Conservation (phyloP, 2,888 invertebrate genomes). For the Macrophya alboannulata region DNA sequence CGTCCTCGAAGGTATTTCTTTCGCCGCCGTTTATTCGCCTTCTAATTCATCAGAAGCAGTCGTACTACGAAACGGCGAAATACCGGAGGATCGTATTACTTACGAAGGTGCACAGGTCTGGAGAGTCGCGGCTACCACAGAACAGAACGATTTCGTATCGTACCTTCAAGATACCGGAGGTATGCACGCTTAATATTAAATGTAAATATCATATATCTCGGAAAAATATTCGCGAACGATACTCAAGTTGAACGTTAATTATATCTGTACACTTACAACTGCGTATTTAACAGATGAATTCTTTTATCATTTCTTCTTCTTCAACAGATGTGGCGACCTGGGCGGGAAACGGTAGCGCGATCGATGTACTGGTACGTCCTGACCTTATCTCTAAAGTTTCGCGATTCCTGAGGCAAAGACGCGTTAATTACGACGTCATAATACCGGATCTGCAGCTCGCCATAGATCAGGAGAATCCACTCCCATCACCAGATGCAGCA, state of each 20-base stretch:
- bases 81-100: slow-evolving; percentile 80
- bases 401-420: slow-evolving; percentile 83
- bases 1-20: not conserved
- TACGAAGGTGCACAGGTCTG: slow-evolving; percentile 91
- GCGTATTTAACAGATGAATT: not conserved
- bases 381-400: slow-evolving; percentile 85
- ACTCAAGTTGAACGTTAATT: not conserved
- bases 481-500: slow-evolving; percentile 82
- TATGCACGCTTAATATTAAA: slow-evolving; percentile 73
- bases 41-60: slow-evolving; percentile 65
- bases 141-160: slow-evolving; percentile 77
- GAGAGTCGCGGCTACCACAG: slow-evolving; percentile 84
- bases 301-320: slow-evolving; percentile 21
- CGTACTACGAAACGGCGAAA: slow-evolving; percentile 68
- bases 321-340: slow-evolving; percentile 84
- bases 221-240: not conserved
- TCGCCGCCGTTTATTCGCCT: not conserved
- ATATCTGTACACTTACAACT: not conserved
- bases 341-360: slow-evolving; percentile 84
- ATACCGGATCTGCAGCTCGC: slow-evolving; percentile 90
- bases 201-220: not conserved
- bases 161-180: slow-evolving; percentile 83
- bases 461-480: slow-evolving; percentile 91
- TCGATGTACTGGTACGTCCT: slow-evolving; percentile 89
- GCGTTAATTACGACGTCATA: slow-evolving; percentile 86